Conservation (phyloP, 1,140 invertebrate species). For the Drosophila bocqueti region DNA sequence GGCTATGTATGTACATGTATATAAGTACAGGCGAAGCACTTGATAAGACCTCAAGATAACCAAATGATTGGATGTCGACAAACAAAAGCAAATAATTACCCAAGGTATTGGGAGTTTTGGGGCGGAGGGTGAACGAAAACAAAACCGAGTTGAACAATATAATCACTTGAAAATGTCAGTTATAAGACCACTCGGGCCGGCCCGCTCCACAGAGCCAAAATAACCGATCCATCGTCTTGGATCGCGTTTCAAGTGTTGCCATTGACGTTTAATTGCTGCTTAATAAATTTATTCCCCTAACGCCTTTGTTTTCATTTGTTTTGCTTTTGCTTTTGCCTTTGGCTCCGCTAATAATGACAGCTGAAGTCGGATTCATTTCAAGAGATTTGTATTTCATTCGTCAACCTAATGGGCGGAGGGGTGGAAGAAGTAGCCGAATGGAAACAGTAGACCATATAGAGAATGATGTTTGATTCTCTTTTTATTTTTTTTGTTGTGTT, state of each 20-base stretch:
- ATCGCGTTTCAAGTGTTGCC: constrained; percentile 54
- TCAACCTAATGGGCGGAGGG: not conserved
- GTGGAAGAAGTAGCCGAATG: constrained; percentile 3
- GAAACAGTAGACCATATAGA: constrained; percentile 19
- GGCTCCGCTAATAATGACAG: constrained; percentile 31
- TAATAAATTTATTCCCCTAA: constrained; percentile 43
- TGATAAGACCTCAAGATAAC: constrained; percentile 55
- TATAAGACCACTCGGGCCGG: constrained; percentile 34
- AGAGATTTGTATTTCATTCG: constrained; percentile 14
- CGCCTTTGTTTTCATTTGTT: constrained; percentile 32
- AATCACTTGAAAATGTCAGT: constrained; percentile 63
- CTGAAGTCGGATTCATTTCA: constrained; percentile 33
- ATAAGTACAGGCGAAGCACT: constrained; percentile 45
- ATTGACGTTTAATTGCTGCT: constrained; percentile 57
- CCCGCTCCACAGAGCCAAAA: constrained; percentile 18
- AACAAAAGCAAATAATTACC: constrained; percentile 45
- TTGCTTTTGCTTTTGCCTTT: constrained; percentile 2
- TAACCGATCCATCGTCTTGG: constrained; percentile 44
- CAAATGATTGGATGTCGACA: constrained; percentile 45
- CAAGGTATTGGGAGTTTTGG: constrained; percentile 1
- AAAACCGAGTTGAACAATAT: constrained; percentile 36
- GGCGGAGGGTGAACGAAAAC: constrained; percentile 1
- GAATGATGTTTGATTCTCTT: constrained; percentile 27
- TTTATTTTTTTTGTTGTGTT: not conserved
- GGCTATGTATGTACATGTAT: not conserved